A percentile compares a stretch with the other conserved stretches of the same genome.
Conservation (phyloP, 2,113 vertebrate species). For the Martes martes region DNA sequence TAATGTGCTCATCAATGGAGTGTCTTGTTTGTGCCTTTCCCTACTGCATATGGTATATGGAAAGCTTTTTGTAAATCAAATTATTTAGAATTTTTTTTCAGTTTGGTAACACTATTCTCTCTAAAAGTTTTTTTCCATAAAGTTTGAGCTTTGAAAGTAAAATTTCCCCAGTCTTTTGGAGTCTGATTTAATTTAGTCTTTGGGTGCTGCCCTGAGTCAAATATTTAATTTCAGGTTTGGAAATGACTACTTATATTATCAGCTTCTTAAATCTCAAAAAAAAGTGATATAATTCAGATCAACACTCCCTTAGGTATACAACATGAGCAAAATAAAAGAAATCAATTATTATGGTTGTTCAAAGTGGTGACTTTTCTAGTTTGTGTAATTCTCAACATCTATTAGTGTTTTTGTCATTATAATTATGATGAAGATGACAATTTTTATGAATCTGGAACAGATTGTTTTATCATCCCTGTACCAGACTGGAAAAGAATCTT, state of each 20-base stretch:
- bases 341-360: background rate
- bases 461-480: background rate
- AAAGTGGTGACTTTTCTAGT: background rate
- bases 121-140: background rate
- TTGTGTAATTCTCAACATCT: background rate
- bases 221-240: background rate
- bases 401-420: background rate
- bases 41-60: background rate
- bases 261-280: background rate
- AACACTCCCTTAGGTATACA: background rate
- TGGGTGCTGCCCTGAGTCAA: background rate
- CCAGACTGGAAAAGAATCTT: background rate
- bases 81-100: background rate
- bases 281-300: background rate
- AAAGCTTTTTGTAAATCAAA: background rate
- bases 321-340: constrained; percentile 36
- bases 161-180: background rate
- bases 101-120: background rate
- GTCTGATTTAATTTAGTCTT: background rate
- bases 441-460: background rate
- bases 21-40: background rate
- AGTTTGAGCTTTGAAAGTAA: background rate
- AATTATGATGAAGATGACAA: background rate
- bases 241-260: background rate
- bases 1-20: background rate